Conservation (phyloP, 2,888 invertebrate genomes). For the Ennomos erosarius region DNA sequence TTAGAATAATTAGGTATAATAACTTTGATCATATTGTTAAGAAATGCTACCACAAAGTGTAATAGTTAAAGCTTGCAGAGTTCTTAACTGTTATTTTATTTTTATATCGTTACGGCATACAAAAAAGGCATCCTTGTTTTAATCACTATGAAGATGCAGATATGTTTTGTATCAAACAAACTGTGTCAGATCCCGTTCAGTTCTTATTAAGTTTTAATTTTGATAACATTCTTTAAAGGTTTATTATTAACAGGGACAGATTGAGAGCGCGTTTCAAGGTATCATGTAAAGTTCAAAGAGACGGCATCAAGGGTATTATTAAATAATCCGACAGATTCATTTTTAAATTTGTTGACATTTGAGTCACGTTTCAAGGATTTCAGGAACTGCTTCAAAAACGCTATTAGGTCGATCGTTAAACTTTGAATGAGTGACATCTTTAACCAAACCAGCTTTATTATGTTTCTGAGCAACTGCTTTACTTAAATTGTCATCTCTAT, state of each 20-base stretch:
- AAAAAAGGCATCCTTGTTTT: too few species aligned
- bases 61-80: too few species aligned
- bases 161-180: too few species aligned
- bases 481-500: slow-evolving; percentile 42
- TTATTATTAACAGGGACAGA: slow-evolving; percentile 49
- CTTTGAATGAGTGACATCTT: slow-evolving; percentile 83
- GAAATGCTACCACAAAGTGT: too few species aligned
- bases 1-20: too few species aligned
- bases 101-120: too few species aligned
- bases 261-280: slow-evolving; percentile 57
- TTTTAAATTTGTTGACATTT: slow-evolving; percentile 80
- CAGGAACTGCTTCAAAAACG: slow-evolving; percentile 79
- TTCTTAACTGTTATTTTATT: too few species aligned
- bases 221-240: slow-evolving; percentile 3
- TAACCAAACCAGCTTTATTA: slow-evolving; percentile 54
- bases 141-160: too few species aligned
- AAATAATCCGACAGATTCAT: slow-evolving; percentile 74
- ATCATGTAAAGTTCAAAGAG: slow-evolving; percentile 72
- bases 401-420: slow-evolving; percentile 83
- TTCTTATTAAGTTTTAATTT: slow-evolving; percentile 8
- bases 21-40: too few species aligned
- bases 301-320: slow-evolving; percentile 68
- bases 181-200: background rate
- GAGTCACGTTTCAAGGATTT: slow-evolving; percentile 83
- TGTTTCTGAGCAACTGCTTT: slow-evolving; percentile 13